Evolutionary conservation across 92 coral and sea anemone genomes (phyloP), one percentile per base, ranked within the genome.

Genomic region (Umimayanthus chanpuru): DNA sequence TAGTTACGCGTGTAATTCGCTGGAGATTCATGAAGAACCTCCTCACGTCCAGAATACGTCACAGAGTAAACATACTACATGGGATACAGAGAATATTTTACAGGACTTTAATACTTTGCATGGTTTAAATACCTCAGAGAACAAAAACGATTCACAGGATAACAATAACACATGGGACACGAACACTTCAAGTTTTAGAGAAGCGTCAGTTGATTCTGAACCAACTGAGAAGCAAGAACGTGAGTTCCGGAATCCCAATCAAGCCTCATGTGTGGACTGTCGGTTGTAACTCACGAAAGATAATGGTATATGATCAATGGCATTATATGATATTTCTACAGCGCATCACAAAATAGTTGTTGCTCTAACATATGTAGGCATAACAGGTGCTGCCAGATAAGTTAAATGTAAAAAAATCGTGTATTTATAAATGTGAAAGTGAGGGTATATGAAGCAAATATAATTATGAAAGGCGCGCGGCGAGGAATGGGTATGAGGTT

Each of bases 21-120:
- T 82, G 64, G 86, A 82, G 41, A 4, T 82, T 28, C 32, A 68
- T 16, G 30, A 43, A 82, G 36, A 65, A 28, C 43, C 87, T 44
- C 47, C 44, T 12, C 87, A 14, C 30, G 47, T 0, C 32, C 25
- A 73, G 74, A 83, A 70, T 28, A 30, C 67, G 1, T 41, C 55
- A 68, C 41, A 9, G 73, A 12, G 12, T 18, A 47, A 79, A 49
- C 9, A 25, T 21, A n/a, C 23, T 3, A 9, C 80, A 39, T 18
- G 55, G 49, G 79, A 39, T 21, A 32, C 36, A 0, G 39, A 36
- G 26, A 76, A 20, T 71, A 26, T 16, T 71, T 12, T 53, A 53
- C 58, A 53, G 58, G 58, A 53, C 20, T 53, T 53, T 25, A 61
- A 61, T 20, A 5, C 68, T 20, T 20, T 25, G 9, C 7, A 20